A percentile compares a stretch with the other conserved stretches of the same genome.
phyloP scores from a whole-genome alignment of 2,888 invertebrate species.

The Agonopterix heracliana region DNA sequence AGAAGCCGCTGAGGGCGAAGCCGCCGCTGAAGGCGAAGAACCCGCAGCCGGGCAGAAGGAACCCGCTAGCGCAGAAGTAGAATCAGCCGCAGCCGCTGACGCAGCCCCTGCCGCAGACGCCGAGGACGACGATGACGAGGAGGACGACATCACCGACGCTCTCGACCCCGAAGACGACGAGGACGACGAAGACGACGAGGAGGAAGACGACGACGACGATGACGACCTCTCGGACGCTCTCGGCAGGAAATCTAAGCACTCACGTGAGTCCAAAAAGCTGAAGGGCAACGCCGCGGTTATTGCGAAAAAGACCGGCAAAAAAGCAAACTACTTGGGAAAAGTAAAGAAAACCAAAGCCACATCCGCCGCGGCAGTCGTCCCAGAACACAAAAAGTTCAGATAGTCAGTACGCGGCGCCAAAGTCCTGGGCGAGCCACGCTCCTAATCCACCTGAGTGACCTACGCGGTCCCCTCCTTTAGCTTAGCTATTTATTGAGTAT shows the following conservation, averaged over 20 bases:
- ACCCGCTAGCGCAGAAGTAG: constrained; percentile 56
- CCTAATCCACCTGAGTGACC: constrained; percentile 25
- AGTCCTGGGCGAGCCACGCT: constrained; percentile 47
- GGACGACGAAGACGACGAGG: constrained; percentile 81
- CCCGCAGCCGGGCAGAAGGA: constrained; percentile 59
- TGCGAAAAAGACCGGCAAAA: constrained; percentile 69
- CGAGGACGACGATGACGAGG: constrained; percentile 79
- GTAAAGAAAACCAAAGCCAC: constrained; percentile 74
- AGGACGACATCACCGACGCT: constrained; percentile 73
- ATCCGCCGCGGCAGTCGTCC: constrained; percentile 59
- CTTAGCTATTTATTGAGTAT: constrained; percentile 76
- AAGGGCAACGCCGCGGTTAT: constrained; percentile 59
- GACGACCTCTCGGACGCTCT: constrained; percentile 80
- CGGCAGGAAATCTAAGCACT: constrained; percentile 69
- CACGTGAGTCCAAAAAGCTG: constrained; percentile 91
- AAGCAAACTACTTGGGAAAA: constrained; percentile 67
- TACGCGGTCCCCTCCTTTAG: constrained; percentile 66
- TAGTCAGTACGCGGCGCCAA: constrained; percentile 56
- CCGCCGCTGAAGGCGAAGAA: constrained; percentile 58
- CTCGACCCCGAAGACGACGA: constrained; percentile 79
- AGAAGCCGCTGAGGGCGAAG: constrained; percentile 53
- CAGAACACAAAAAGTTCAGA: constrained; percentile 75
- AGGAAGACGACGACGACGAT: constrained; percentile 80
- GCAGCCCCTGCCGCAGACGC: constrained; percentile 53
- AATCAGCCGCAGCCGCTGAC: constrained; percentile 39